Base-by-base conservation (phyloP, 92 coral and sea anemone genomes). In the Bergia sp. region DNA sequence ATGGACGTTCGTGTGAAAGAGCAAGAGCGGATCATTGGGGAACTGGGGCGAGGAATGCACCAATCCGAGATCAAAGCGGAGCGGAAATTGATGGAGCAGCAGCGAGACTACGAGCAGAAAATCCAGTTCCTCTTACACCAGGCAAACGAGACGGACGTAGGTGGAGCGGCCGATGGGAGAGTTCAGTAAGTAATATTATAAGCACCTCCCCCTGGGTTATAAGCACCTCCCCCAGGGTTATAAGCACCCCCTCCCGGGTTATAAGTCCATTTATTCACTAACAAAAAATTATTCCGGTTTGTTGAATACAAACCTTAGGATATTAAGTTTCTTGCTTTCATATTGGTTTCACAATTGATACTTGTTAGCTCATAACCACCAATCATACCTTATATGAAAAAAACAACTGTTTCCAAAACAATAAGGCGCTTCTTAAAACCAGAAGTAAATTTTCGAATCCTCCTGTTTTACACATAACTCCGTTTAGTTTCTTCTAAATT, bases 81-180 rank as follows among this genome's bases (percentile, higher is more conserved):
- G 79, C 95, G 99, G 45, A 94, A 92, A 81, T 90, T 95, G 40
- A 95, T 87, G 13, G 94, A 90, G 61, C 90, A 96, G 61, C 98
- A 96, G 84, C 92, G 96, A 91, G 94, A 95, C 77, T 93, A 93
- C 82, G 99, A 97, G 82, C 95, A 97, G 82, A 93, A 94, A 82
- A 91, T 95, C 49, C 99, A 97, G 92, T 97, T 97, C 86, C 91
- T 97, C 86, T 93, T 97, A 93, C 93, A 92, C 85, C 93, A 97
- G 89, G 91, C 96, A 16, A 92, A 94, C 39, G 98, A 97, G 80
- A 89, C 93, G 23, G 96, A 95, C 69, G 67, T 78, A 12, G 90
- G 79, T 18, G 92, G 76, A 73, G 81, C 77, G 5, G 87, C 74
- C 2, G 94, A 92, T 18, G 86, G 82, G 18, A 86, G 91, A 89